Evolutionary conservation across 2,113 vertebrate genomes (phyloP).

Genomic region (Macquaria australasica): DNA sequence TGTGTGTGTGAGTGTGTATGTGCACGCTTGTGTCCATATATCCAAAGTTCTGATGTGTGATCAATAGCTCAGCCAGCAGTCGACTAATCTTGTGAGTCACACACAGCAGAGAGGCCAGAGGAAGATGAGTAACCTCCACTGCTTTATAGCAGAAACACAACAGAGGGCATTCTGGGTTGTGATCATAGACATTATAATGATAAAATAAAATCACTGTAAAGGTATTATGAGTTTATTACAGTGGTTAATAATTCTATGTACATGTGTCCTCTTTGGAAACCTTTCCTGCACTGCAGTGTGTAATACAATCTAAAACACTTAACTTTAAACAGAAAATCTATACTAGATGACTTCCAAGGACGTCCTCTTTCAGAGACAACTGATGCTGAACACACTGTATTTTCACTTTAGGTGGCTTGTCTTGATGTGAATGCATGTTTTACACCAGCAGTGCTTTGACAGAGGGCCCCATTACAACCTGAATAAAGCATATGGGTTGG

Average conservation of each 20-base stretch:
- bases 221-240: neutral
- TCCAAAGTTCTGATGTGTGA: slow-evolving; percentile 62
- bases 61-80: slow-evolving; percentile 60
- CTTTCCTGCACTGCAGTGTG: neutral
- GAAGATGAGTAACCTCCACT: slow-evolving; percentile 35
- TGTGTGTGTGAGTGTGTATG: slow-evolving; percentile 27
- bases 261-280: neutral
- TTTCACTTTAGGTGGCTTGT: slow-evolving; percentile 8
- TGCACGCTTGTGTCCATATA: slow-evolving; percentile 43
- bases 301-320: neutral
- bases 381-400: slow-evolving; percentile 1
- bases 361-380: neutral
- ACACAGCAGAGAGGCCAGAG: slow-evolving; percentile 25
- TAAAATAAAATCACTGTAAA: slow-evolving; percentile 19
- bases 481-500: neutral
- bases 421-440: slow-evolving; percentile 31
- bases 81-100: slow-evolving; percentile 48
- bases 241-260: neutral
- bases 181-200: slow-evolving; percentile 8
- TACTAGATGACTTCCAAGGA: neutral
- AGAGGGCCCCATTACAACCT: slow-evolving; percentile 13
- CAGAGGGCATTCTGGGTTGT: slow-evolving; percentile 16
- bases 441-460: slow-evolving; percentile 28
- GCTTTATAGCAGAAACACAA: slow-evolving; percentile 11
- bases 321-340: slow-evolving; percentile 21